Conservation (phyloP, 2,888 invertebrate genomes). For the Rhabditoides inermis region DNA sequence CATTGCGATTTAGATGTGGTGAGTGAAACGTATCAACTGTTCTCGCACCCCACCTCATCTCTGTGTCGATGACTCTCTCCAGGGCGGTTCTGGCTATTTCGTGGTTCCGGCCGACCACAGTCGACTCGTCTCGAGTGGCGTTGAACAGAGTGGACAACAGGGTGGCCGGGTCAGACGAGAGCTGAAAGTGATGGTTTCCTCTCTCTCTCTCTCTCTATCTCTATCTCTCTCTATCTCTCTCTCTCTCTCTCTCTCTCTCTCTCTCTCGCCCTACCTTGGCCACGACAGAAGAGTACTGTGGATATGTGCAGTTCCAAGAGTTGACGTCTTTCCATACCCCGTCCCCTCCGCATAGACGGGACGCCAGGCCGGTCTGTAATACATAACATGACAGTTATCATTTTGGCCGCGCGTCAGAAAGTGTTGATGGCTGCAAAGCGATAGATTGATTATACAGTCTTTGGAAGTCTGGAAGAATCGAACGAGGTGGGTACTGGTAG, state of each 20-base stretch:
- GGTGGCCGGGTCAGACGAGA: constrained; percentile 12
- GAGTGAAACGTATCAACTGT: too few relatives aligned
- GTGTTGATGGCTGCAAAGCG: too few relatives aligned
- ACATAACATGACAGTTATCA: too few relatives aligned
- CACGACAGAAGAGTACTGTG: constrained; percentile 26
- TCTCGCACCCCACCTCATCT: constrained; percentile 12
- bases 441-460: too few relatives aligned
- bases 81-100: constrained; percentile 27
- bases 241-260: background rate
- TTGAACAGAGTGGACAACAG: constrained; percentile 21
- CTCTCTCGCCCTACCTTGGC: constrained; percentile 12
- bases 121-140: constrained; percentile 22
- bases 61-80: constrained; percentile 18
- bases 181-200: background rate
- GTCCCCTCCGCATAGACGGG: constrained; percentile 29
- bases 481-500: background rate
- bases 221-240: too few relatives aligned
- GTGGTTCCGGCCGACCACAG: constrained; percentile 24
- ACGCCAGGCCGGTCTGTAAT: constrained; percentile 36
- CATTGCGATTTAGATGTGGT: too few relatives aligned
- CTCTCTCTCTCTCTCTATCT: too few relatives aligned
- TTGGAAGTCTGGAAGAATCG: background rate
- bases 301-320: constrained; percentile 41
- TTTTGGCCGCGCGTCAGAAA: too few relatives aligned
- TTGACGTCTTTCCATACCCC: constrained; percentile 38